Evolutionary conservation across 2,113 vertebrate genomes (phyloP).

Genomic region (Cyanoliseus patagonus): DNA sequence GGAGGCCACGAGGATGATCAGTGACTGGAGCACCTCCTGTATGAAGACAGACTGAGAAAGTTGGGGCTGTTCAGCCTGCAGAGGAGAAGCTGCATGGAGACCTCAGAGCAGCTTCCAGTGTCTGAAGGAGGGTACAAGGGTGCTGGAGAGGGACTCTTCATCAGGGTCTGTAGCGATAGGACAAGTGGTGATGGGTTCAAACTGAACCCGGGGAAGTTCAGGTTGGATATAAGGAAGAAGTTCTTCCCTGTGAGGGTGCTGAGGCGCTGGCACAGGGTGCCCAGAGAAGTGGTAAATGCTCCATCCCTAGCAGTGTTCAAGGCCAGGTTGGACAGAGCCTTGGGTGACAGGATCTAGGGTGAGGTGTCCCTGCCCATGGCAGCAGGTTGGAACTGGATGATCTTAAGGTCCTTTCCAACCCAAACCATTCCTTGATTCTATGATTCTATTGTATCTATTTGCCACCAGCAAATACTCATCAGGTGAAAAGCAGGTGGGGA

Average conservation of each 20-base stretch:
- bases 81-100: background rate
- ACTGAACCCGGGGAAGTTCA: background rate
- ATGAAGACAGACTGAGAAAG: background rate
- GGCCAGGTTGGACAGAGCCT: background rate
- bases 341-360: background rate
- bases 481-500: background rate
- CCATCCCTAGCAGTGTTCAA: background rate
- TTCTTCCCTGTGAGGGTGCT: background rate
- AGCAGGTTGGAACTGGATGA: background rate
- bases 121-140: background rate
- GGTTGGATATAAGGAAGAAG: no score
- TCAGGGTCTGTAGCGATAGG: background rate
- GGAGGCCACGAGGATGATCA: background rate
- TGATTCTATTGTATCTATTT: background rate
- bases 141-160: background rate
- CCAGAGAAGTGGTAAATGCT: background rate
- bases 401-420: background rate
- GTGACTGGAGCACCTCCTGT: background rate
- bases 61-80: background rate
- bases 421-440: background rate
- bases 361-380: background rate
- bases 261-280: background rate
- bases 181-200: background rate
- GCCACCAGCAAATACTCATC: background rate
- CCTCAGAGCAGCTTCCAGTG: background rate